These are phyloP conservation scores for Chelon labrosus DNA, from an alignment of 2,797 vertebrate species.

Conservation along the genomic window DNA sequence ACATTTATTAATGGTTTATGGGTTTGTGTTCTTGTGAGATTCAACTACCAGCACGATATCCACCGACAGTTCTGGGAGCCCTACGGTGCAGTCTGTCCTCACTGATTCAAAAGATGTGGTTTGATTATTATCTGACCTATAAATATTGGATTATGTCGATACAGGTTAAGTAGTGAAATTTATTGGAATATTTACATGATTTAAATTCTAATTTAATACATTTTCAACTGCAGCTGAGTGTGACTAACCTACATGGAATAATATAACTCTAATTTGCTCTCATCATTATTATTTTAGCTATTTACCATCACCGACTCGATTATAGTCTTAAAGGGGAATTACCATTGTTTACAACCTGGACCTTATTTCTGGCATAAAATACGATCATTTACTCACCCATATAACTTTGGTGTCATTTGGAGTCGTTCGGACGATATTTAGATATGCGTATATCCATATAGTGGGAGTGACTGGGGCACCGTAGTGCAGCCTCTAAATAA, in stretches of 20 bases:
- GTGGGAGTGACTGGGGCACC: too few species aligned
- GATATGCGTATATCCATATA: too few species aligned
- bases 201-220: not conserved
- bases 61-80: not conserved
- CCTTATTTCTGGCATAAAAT: too few species aligned
- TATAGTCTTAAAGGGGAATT: too few species aligned
- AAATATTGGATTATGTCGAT: not conserved
- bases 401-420: too few species aligned
- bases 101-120: not conserved
- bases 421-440: too few species aligned
- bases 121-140: not conserved
- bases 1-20: constrained; percentile 30
- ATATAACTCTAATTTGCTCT: too few species aligned
- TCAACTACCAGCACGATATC: not conserved
- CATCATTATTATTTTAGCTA: not conserved
- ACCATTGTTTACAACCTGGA: too few species aligned
- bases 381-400: too few species aligned
- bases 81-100: not conserved
- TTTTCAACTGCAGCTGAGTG: too few species aligned
- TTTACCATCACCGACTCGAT: not conserved
- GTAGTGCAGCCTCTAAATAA: too few species aligned
- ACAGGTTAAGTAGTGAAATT: not conserved
- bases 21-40: constrained; percentile 17
- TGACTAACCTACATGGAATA: too few species aligned
- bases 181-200: not conserved